Evolutionary conservation across 2,113 vertebrate genomes (phyloP), one percentile per base, ranked within the genome.

Genomic region (Syngnathus scovelli): DNA sequence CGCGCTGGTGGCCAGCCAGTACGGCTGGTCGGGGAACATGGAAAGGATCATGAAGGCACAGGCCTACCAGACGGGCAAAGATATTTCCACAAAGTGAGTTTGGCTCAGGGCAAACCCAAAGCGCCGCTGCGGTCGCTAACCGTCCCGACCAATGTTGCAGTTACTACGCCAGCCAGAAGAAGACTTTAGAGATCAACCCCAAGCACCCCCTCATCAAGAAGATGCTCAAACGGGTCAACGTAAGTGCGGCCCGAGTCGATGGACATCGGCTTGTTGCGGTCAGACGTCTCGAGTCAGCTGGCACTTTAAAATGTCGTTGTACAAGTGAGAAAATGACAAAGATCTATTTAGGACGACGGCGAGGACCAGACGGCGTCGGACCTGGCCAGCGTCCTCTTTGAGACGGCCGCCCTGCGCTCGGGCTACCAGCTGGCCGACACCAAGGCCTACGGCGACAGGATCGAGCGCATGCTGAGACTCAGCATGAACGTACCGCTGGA

Each of bases 11-110:
- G 97, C 96, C 67, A 98, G 96, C 87, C 97, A 99, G 85, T 99
- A 99, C 0, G 97, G 97, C 51, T 99, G 97, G 96, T 99, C 96
- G 73, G 96, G 97, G 71, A 99, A 99, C 89, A 99, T 99, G 97
- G 96, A 99, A 83, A 91, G 97, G 74, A 99, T 99, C 81, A 99
- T 99, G 97, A 99, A 99, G 82, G 97, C 97, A 39, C 96, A 99
- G 61, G 96, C 97, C 1, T 99, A 99, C 88, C 97, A 99, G 76
- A 99, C 97, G 2, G 97, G 97, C 75, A 98, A 97, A 87, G 97
- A 99, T 79, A 98, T 98, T 85, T 97, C 96, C n/a, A 98, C 97
- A 67, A 99, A 93, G 97, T 99, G 89, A 87, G 88, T 77, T 49
- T 37, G 1, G 27, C 27, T 33, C 27, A 48, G 11, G 39, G 21